Conservation (phyloP, 2,797 vertebrate species). For the Setipinna tenuifilis region DNA sequence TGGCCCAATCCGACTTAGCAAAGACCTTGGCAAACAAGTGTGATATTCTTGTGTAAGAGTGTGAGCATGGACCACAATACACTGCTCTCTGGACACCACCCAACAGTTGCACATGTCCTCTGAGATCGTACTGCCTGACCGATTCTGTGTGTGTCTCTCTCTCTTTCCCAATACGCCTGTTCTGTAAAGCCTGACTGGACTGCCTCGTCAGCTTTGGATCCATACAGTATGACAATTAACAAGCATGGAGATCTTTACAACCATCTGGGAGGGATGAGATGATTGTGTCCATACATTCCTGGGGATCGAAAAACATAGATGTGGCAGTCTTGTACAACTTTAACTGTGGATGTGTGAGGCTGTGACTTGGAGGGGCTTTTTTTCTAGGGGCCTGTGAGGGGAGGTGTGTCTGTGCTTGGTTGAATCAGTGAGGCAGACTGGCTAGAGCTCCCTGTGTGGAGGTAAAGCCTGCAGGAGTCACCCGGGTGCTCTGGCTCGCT, state of each 20-base stretch:
- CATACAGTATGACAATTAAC: not conserved
- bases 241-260: not conserved
- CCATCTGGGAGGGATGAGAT: slow-evolving; percentile 4
- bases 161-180: not conserved
- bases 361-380: too few relatives aligned
- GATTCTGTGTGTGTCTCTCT: not conserved
- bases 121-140: not conserved
- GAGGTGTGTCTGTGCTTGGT: not conserved
- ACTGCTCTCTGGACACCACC: not conserved
- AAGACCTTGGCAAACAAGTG: not conserved
- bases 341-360: too few relatives aligned
- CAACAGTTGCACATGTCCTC: not conserved
- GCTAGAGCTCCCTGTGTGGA: not conserved
- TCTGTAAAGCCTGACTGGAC: not conserved
- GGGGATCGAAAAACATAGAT: not conserved
- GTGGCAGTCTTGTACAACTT: not conserved
- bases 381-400: too few relatives aligned
- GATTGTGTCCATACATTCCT: not conserved
- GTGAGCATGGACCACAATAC: not conserved
- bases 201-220: not conserved
- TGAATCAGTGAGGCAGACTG: not conserved
- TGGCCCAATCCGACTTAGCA: not conserved
- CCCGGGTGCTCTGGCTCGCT: not conserved
- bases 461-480: slow-evolving; percentile 8
- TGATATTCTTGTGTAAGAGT: not conserved